Percentiles rank a stretch among this genome's conserved stretches.
Conservation (phyloP, 37 sponge, comb jelly and placozoan species). For the Theonella swinhoei region DNA sequence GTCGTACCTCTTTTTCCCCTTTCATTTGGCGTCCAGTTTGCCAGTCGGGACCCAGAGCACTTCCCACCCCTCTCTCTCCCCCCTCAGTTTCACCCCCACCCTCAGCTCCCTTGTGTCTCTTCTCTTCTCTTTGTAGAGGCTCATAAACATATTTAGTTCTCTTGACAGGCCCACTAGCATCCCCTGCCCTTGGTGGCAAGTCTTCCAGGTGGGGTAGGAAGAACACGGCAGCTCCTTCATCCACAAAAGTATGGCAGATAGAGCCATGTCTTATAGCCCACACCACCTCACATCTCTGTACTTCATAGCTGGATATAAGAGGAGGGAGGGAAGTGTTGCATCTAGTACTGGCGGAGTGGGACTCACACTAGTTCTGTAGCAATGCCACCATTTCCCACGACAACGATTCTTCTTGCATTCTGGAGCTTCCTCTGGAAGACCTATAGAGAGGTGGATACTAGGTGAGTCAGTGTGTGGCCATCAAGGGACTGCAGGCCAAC, state of each 20-base stretch:
- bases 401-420: constrained; percentile 73
- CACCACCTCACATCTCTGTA: constrained; percentile 77
- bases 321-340: background rate
- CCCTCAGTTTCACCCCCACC: background rate
- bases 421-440: constrained; percentile 71
- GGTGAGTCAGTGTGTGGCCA: too few species aligned
- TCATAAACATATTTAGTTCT: constrained; percentile 68
- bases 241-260: constrained; percentile 91
- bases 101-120: background rate
- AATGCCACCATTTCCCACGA: constrained; percentile 98
- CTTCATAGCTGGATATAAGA: constrained; percentile 63
- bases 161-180: constrained; percentile 33
- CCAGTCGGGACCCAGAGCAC: constrained; percentile 99
- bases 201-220: constrained; percentile 71
- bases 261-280: constrained; percentile 94
- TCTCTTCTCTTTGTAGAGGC: background rate
- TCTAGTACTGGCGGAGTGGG: background rate
- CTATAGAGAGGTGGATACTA: constrained; percentile 16
- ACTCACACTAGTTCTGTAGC: constrained; percentile 96
- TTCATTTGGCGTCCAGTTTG: constrained; percentile 62
- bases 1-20: constrained; percentile 20
- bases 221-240: constrained; percentile 93
- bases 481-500: constrained; percentile 25
- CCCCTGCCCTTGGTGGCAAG: background rate
- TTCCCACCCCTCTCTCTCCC: constrained; percentile 37